Conservation (phyloP, 1,140 invertebrate species). For the Panulirus ornatus region DNA sequence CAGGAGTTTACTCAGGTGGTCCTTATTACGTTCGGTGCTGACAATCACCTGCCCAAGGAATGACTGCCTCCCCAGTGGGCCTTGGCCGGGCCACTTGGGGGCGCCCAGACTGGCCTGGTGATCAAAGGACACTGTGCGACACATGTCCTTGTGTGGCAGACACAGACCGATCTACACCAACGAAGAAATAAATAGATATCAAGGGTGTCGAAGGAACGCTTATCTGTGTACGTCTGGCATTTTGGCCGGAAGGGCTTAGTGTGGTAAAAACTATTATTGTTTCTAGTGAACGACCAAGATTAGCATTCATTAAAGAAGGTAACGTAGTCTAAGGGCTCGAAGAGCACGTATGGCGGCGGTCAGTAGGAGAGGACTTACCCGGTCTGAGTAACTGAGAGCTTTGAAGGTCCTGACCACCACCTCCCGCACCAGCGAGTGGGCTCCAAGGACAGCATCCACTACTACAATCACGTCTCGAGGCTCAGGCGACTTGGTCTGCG, state of each 20-base stretch:
- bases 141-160: neutral
- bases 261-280: too few species aligned
- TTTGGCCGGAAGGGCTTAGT: too few species aligned
- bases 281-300: too few species aligned
- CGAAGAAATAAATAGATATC: neutral
- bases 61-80: neutral
- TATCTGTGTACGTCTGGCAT: too few species aligned
- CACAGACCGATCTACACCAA: slow-evolving; percentile 21
- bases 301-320: neutral
- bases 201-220: neutral
- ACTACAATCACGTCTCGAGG: slow-evolving; percentile 33
- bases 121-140: neutral
- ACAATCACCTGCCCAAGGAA: slow-evolving; percentile 15
- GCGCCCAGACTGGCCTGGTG: neutral
- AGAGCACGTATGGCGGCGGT: neutral
- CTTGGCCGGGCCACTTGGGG: neutral
- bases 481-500: slow-evolving; percentile 22
- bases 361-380: too few species aligned
- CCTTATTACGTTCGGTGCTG: neutral
- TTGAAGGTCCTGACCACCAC: neutral
- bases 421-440: neutral
- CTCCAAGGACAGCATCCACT: neutral
- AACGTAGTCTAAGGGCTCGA: neutral
- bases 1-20: neutral
- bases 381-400: slow-evolving; percentile 17